A percentile compares a stretch with the other conserved stretches of the same genome.
Conservation (phyloP, 1,140 invertebrate species). For the Macrocentrus cingulum region DNA sequence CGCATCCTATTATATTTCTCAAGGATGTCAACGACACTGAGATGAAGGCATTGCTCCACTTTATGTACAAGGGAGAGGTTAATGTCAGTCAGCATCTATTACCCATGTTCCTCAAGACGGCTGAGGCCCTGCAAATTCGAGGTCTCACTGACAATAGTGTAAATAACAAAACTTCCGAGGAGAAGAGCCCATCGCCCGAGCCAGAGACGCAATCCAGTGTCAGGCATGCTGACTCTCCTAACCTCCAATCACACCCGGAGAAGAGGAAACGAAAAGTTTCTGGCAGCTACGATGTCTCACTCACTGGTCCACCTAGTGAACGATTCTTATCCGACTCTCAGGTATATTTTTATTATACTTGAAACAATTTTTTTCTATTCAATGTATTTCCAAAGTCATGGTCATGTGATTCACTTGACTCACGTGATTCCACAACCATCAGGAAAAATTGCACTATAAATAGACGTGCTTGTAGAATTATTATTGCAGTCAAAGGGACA, state of each 20-base stretch:
- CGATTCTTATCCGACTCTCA: slow-evolving; percentile 68
- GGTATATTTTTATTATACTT: slow-evolving; percentile 47
- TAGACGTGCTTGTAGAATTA: not conserved
- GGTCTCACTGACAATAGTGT: slow-evolving; percentile 84
- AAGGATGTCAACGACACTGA: slow-evolving; percentile 86
- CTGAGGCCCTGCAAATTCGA: slow-evolving; percentile 86
- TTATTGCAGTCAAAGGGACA: no score
- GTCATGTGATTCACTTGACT: slow-evolving; percentile 14
- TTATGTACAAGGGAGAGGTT: slow-evolving; percentile 91
- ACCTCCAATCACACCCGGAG: slow-evolving; percentile 57
- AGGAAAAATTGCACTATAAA: not conserved
- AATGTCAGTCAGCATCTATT: slow-evolving; percentile 85
- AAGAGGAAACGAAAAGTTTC: slow-evolving; percentile 73
- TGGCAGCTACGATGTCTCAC: slow-evolving; percentile 67
- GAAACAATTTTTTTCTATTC: not conserved
- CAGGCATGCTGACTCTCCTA: slow-evolving; percentile 49
- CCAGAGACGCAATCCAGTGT: slow-evolving; percentile 44
- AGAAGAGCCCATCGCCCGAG: slow-evolving; percentile 51
- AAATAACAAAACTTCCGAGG: slow-evolving; percentile 49
- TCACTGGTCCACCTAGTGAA: slow-evolving; percentile 67
- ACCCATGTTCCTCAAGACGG: slow-evolving; percentile 86
- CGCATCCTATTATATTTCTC: slow-evolving; percentile 89
- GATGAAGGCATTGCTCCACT: slow-evolving; percentile 84
- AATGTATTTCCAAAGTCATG: slow-evolving; percentile 5
- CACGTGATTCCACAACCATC: not conserved